phyloP scores from a whole-genome alignment of 2,113 vertebrate genomes.

The Plecturocebus donacophilus region DNA sequence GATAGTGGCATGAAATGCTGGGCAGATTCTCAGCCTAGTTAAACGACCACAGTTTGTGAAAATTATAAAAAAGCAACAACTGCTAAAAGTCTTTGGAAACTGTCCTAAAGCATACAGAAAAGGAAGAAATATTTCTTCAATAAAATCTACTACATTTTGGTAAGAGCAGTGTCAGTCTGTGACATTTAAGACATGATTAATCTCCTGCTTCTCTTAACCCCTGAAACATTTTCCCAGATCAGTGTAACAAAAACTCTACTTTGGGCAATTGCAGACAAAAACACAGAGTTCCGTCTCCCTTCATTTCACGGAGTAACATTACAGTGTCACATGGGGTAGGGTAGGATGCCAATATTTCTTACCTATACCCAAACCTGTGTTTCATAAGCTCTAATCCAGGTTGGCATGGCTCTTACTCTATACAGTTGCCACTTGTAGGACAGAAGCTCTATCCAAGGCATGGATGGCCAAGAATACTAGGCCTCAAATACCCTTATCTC shows the following conservation, averaged over 20 bases:
- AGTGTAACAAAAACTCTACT: slow-evolving; percentile 31
- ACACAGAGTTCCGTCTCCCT: background rate
- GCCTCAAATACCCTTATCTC: background rate
- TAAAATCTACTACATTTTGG: slow-evolving; percentile 16
- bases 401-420: background rate
- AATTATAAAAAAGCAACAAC: background rate
- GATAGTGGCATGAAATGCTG: background rate
- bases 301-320: background rate
- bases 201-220: background rate
- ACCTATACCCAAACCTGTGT: background rate
- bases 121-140: slow-evolving; percentile 27
- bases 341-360: background rate
- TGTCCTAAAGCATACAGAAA: background rate
- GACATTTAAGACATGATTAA: background rate
- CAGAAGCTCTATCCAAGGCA: background rate
- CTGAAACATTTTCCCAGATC: background rate
- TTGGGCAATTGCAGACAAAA: background rate
- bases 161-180: background rate
- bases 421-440: background rate
- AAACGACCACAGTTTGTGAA: slow-evolving; percentile 9
- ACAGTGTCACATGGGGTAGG: background rate
- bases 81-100: background rate
- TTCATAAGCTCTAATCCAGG: slow-evolving; percentile 31
- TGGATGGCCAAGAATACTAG: background rate
- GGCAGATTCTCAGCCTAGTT: background rate